Conservation (phyloP, 2,797 vertebrate genomes). For the Chiloscyllium punctatum region DNA sequence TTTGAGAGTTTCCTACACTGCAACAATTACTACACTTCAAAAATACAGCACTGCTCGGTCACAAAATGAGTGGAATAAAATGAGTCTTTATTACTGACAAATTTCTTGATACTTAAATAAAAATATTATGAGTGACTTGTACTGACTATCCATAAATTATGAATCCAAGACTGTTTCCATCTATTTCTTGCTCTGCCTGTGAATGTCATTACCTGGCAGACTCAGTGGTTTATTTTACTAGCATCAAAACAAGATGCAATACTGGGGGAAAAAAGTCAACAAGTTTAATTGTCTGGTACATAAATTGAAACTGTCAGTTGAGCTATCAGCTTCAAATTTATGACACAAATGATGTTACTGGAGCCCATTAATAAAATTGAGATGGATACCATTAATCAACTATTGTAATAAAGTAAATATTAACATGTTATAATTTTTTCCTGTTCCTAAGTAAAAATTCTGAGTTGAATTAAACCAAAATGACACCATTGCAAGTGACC, state of each 20-base stretch:
- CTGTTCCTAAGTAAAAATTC: not conserved
- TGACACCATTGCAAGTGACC: not conserved
- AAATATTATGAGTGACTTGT: not conserved
- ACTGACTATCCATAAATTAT: not conserved
- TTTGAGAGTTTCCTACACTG: too few relatives aligned
- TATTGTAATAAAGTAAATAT: not conserved
- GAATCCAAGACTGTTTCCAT: not conserved
- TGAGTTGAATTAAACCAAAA: not conserved
- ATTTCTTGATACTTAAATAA: slow-evolving; percentile 32
- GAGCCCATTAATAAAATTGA: not conserved
- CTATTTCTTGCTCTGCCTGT: not conserved
- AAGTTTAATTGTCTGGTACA: too few relatives aligned
- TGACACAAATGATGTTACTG: too few relatives aligned
- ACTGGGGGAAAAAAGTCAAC: too few relatives aligned
- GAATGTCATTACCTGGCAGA: not conserved
- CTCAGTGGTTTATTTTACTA: too few relatives aligned
- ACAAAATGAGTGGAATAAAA: too few relatives aligned
- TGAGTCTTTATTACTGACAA: too few relatives aligned
- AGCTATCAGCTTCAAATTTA: too few relatives aligned
- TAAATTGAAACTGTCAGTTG: too few relatives aligned
- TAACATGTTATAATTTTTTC: not conserved
- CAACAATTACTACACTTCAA: too few relatives aligned
- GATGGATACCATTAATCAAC: not conserved
- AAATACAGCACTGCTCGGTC: too few relatives aligned
- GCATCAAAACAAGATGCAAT: too few relatives aligned